Base-by-base conservation (phyloP, 2,888 invertebrate species). In the Drosophila pegasa region DNA sequence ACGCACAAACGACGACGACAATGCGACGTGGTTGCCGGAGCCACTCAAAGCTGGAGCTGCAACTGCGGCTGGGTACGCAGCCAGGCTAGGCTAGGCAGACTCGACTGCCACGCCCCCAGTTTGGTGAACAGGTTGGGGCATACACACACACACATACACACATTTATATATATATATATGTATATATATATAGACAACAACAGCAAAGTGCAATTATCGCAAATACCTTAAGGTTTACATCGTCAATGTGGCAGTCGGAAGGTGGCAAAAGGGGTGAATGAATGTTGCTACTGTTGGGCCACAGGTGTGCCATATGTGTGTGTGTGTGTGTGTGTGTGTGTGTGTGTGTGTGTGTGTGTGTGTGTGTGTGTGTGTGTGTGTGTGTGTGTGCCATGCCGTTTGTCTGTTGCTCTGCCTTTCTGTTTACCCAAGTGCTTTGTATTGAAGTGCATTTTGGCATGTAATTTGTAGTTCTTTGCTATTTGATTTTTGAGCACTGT, bases 161-260 rank as follows among this genome's bases (percentile, higher is more conserved):
- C 6, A 41, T 22, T 25, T 50, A 35, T 33, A 35, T 9, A 22
- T 8, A 7, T 9, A n/a, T 4, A 25, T 10, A 9, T 2, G 27
- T 27, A 27, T 22, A n/a, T 8, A 41, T 22, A 35, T 50, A 35
- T 33, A 35, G 57, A 50, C 69, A 78, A 75, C 84, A 88, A 86
- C 84, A 89, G 88, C 89, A 80, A 89, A 87, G 88, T 89, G 88
- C 88, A 88, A 88, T 88, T 89, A 88, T 88, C 87, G 89, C 89
- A 89, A 88, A 88, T 89, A 88, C 88, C 89, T 88, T 85, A 83
- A 89, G 89, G 89, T 85, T 85, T 89, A 78, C 84, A 81, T 88
- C 87, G 88, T 76, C 89, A 56, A 73, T 73, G 75, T 64, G 48
- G 47, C 31, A 25, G 52, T 52, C 20, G 8, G 37, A 9, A 27